Conservation (phyloP, 1,140 invertebrate species). For the Dolichoris vasculosae region DNA sequence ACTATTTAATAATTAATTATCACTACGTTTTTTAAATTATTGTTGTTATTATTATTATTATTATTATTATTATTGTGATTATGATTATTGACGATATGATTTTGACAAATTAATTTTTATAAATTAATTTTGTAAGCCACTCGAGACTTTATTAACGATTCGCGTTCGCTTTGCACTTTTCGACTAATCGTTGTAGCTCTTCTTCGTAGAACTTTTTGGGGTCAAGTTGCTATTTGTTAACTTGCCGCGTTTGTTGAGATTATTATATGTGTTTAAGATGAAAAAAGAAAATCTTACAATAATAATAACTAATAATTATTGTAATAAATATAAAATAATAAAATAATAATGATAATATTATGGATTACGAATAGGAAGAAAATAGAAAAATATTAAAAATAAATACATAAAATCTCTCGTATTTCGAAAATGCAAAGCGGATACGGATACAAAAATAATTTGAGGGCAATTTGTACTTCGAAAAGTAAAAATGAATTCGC, state of each 20-base stretch:
- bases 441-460: slow-evolving; percentile 18
- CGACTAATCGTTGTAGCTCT: slow-evolving; percentile 42
- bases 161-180: slow-evolving; percentile 50
- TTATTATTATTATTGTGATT: slow-evolving; percentile 34
- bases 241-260: slow-evolving; percentile 44
- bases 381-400: slow-evolving; percentile 35
- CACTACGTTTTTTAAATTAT: slow-evolving; percentile 42
- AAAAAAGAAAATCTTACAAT: slow-evolving; percentile 24
- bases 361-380: not conserved
- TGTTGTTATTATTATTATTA: slow-evolving; percentile 45
- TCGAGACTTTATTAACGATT: slow-evolving; percentile 51
- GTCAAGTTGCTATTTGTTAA: slow-evolving; percentile 5
- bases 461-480: slow-evolving; percentile 51
- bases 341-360: not conserved
- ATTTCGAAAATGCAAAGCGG: slow-evolving; percentile 40
- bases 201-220: slow-evolving; percentile 41
- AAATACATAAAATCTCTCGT: slow-evolving; percentile 24
- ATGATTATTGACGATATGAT: slow-evolving; percentile 40
- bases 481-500: slow-evolving; percentile 11
- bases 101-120: slow-evolving; percentile 43
- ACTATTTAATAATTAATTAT: slow-evolving; percentile 44
- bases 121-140: slow-evolving; percentile 48
- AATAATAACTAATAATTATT: slow-evolving; percentile 34
- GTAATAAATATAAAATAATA: slow-evolving; percentile 27
- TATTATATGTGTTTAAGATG: slow-evolving; percentile 45